Base-by-base conservation (phyloP, 1,140 invertebrate species). In the Araneus ventricosus region DNA sequence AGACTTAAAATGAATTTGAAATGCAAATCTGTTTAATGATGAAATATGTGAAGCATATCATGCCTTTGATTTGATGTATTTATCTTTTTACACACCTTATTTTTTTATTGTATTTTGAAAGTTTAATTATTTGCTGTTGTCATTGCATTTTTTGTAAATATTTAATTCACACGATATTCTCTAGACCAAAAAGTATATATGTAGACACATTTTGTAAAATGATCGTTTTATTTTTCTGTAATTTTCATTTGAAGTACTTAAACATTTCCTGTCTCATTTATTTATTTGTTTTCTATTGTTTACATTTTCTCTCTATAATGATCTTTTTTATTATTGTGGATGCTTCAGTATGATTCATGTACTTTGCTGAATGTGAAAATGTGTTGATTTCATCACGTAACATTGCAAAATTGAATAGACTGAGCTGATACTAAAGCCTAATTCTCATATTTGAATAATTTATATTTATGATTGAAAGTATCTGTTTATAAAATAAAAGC, bases 1-100 rank as follows among this genome's bases (percentile, higher is more conserved):
- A 27, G 34, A 90, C 30, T 41, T 84, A 27, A 82, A 63, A 87
- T 61, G 57, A 88, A 75, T 61, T 59, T 41, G 22, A 90, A 61
- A n/a, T 63, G 30, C 45, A 59, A 84, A 90, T 30, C 39, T 90
- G 79, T 84, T 88, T 90, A 57, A 24, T 87, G 87, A 70, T 67
- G 39, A 80, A 79, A 45, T 61, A 67, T 61, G 24, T 79, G 39
- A 79, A 80, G 41, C 88, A 90, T 90, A 90, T 90, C 88, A 90
- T 59, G 88, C 88, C 61, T 90, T 90, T 70, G n/a, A n/a, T 80
- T 63, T 67, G 63, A 67, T 67, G 63, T 67, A 20, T 89, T 41
- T 63, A 79, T 89, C 27, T 89, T 39, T 82, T 34, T 82, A 45
- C 61, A 5, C n/a, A 52, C 79, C 7, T 75, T 75, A 61, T 37